Evolutionary conservation across 2,888 invertebrate species (phyloP).

Genomic region (Acanthosepion lycidas): DNA sequence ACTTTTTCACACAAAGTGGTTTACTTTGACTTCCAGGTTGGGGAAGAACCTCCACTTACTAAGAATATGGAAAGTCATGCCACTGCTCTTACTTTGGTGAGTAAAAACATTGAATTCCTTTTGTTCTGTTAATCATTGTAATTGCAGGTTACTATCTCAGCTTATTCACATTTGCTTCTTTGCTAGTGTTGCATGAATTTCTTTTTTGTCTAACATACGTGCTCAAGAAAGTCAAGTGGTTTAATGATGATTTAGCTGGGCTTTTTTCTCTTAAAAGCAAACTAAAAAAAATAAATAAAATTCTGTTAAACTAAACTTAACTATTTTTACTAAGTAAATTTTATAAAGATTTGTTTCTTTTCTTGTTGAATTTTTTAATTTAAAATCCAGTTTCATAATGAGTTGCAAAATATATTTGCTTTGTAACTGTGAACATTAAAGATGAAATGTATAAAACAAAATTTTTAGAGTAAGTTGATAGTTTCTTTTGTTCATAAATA

Average conservation of each 20-base stretch:
- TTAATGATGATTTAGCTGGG: not conserved
- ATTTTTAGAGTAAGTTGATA: no score
- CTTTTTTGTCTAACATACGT: not conserved
- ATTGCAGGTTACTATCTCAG: not conserved
- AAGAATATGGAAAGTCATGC: conserved; percentile 73
- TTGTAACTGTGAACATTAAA: no score
- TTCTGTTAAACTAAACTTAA: no score
- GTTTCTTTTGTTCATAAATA: no score
- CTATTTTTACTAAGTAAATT: no score
- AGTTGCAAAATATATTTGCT: no score
- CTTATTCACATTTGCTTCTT: no score
- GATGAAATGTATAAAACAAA: no score
- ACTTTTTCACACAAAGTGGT: conserved; percentile 98
- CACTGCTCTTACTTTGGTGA: conserved; percentile 88
- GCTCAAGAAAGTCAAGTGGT: not conserved
- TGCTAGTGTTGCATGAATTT: no score
- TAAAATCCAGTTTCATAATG: no score
- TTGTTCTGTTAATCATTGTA: not conserved
- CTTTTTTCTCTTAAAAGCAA: not conserved
- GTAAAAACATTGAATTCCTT: conserved; percentile 50
- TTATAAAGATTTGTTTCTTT: no score
- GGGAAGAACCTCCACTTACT: conserved; percentile 86
- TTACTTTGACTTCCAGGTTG: conserved; percentile 98
- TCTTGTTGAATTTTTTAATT: no score
- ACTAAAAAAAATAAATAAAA: not conserved